Base-by-base conservation (phyloP, 1,140 invertebrate species). In the Neotoxoptera formosana region DNA sequence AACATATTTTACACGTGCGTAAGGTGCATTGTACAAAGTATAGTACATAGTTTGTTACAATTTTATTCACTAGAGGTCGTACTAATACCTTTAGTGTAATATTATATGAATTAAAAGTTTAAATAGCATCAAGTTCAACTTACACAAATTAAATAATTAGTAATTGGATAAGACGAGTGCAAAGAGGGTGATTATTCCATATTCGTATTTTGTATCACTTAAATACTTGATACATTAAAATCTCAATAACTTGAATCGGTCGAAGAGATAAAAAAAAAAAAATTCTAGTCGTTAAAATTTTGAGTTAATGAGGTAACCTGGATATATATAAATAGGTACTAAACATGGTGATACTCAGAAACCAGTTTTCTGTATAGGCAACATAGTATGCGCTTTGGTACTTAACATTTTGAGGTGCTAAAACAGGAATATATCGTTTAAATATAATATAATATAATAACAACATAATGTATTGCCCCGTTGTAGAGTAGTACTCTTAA, bases 11-110 rank as follows among this genome's bases (percentile, higher is more conserved):
- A 89, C 87, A 89, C 21, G 21, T 2, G 20, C n/a, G 53, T 60
- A 41, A 9, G 53, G 9, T 45, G 11, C 34, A 36, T 67, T 9
- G n/a, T n/a, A n/a, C 3, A n/a, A 67, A 67, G 14, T 67, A n/a
- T 30, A 30, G 9, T 30, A 60, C 9, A 67, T 67, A 60, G 23
- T 56, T 9, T 11, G 6, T 30, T 45, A 41, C 8, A 87, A 87
- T 47, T 47, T 47, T 87, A 87, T 87, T 86, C n/a, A 30, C 51
- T 90, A 56, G 51, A 90, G n/a, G 51, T 90, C 88, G 30, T 25
- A 45, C 45, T 45, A 86, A n/a, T 76, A 4, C n/a, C 0, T 30
- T 47, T 83, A 41, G 17, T 41, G 2, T 41, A 41, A 76, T 76
- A 67, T n/a, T n/a, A 76, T n/a, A 6, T 14, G 14, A n/a, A n/a